phyloP scores from a whole-genome alignment of 2,113 vertebrate species.

The Mellivora capensis region DNA sequence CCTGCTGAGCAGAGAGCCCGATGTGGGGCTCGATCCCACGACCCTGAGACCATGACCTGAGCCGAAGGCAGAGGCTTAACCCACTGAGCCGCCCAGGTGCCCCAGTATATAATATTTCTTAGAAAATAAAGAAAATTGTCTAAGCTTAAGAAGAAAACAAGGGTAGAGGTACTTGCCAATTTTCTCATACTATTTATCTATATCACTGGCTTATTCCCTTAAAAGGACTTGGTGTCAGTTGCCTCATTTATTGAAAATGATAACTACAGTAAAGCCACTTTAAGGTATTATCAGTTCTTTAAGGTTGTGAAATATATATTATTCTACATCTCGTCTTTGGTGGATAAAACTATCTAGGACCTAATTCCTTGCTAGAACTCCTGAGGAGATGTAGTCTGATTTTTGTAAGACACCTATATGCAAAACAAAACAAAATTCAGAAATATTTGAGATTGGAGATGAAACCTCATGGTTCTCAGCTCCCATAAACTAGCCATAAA shows the following conservation, averaged over 20 bases:
- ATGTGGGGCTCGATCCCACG: too few relatives aligned
- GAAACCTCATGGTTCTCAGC: not conserved
- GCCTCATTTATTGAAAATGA: not conserved
- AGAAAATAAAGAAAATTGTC: not conserved
- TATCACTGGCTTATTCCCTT: not conserved
- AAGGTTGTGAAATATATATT: not conserved
- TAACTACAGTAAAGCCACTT: not conserved
- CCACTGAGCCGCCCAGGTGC: too few relatives aligned
- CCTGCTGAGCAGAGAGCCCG: too few relatives aligned
- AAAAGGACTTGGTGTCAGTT: not conserved
- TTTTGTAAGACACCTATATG: not conserved
- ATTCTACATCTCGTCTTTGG: not conserved
- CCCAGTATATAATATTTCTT: not conserved
- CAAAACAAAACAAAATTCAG: not conserved
- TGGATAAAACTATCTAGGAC: not conserved
- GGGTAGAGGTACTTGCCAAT: not conserved
- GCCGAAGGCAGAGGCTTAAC: too few relatives aligned
- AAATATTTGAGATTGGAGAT: not conserved
- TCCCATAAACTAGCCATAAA: not conserved
- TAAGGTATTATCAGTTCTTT: not conserved
- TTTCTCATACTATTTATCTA: not conserved
- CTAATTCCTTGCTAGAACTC: not conserved
- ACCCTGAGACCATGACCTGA: too few relatives aligned
- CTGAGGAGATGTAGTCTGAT: not conserved
- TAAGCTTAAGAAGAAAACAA: not conserved